Conservation (phyloP, 1,140 invertebrate species). For the Pissodes strobi region DNA sequence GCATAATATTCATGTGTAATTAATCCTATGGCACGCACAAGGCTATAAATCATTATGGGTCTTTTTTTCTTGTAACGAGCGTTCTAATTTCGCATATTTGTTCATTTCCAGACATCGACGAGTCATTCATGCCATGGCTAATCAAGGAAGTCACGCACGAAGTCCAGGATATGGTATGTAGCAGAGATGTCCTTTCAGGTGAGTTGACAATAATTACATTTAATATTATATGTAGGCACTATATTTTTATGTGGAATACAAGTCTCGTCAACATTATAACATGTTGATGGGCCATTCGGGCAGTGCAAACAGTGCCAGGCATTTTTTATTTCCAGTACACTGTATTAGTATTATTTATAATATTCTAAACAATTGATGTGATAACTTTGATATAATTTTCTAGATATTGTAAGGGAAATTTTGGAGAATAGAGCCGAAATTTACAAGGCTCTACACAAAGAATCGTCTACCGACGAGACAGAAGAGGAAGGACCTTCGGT, state of each 20-base stretch:
- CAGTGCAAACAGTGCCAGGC: no score
- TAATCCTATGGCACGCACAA: no score
- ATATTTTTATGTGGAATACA: neutral
- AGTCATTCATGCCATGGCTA: conserved; percentile 87
- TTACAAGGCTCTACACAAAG: conserved; percentile 59
- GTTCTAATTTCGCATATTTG: neutral
- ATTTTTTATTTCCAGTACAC: no score
- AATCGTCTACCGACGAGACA: conserved; percentile 43
- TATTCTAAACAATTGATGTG: no score
- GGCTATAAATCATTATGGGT: no score
- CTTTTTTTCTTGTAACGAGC: no score
- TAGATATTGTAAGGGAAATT: conserved; percentile 76
- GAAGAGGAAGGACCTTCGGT: conserved; percentile 46
- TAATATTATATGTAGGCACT: neutral
- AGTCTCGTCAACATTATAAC: no score
- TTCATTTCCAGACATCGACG: conserved; percentile 61
- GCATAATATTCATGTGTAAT: no score
- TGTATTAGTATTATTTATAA: no score
- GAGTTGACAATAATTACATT: conserved; percentile 24
- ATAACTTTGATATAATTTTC: conserved; percentile 25
- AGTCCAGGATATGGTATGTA: conserved; percentile 77
- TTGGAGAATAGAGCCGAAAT: conserved; percentile 70
- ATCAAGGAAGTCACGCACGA: conserved; percentile 79
- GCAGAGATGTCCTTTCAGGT: conserved; percentile 77
- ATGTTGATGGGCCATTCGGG: neutral